A percentile compares a stretch with the other conserved stretches of the same genome.
Conservation (phyloP, 2,113 vertebrate species). For the Malurus elegans region DNA sequence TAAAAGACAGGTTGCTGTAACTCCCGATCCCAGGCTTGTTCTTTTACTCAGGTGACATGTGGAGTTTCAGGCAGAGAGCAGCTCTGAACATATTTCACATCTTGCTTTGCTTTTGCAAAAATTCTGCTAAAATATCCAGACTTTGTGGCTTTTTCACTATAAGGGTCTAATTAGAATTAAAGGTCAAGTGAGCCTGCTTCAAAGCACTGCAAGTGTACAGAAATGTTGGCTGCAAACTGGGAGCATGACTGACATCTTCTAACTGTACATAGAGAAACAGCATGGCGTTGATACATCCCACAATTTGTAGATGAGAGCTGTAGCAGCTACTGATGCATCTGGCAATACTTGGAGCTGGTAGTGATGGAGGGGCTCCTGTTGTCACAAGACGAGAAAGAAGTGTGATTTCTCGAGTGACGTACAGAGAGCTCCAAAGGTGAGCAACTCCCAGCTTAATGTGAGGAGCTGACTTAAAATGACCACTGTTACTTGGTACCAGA, state of each 20-base stretch:
- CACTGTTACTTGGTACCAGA: neutral
- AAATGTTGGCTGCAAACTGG: neutral
- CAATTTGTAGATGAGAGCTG: neutral
- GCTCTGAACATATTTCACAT: neutral
- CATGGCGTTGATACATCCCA: neutral
- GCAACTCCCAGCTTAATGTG: accelerated
- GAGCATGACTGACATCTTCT: neutral
- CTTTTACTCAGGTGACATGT: neutral
- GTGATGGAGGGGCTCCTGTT: neutral
- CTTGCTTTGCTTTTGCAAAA: neutral
- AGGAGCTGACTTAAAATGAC: neutral
- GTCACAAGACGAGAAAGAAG: neutral
- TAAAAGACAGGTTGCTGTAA: neutral
- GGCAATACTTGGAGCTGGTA: neutral
- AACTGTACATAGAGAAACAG: neutral
- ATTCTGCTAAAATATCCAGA: neutral
- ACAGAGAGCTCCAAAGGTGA: neutral
- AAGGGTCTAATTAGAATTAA: neutral
- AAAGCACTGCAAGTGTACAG: neutral
- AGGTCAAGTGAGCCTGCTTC: neutral
- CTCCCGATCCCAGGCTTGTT: neutral
- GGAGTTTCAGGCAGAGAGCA: neutral
- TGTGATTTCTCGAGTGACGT: neutral
- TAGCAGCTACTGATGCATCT: neutral
- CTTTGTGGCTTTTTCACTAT: neutral